These are phyloP conservation scores for Podarcis cretensis DNA, from an alignment of 2,113 vertebrate genomes.

Conservation along the genomic window DNA sequence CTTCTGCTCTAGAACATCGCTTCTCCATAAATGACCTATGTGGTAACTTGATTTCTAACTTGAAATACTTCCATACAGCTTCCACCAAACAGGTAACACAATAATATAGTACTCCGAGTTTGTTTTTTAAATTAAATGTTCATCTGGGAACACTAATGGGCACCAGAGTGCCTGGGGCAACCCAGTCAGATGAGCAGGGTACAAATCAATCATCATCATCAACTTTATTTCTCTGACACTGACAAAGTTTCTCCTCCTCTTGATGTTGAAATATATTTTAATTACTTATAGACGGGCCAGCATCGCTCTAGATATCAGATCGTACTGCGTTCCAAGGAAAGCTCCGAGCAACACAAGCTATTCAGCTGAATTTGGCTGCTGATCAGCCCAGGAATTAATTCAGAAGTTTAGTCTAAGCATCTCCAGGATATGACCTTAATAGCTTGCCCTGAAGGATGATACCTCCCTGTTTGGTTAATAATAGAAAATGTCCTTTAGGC, in stretches of 20 bases:
- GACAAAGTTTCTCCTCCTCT: background rate
- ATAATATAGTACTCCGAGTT: background rate
- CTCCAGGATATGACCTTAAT: background rate
- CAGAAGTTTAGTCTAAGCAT: background rate
- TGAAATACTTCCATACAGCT: background rate
- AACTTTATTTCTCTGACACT: background rate
- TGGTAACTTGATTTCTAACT: background rate
- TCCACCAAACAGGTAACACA: background rate
- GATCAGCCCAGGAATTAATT: background rate
- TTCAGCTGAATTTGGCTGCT: background rate
- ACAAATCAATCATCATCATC: background rate
- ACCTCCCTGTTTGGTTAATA: constrained; percentile 1
- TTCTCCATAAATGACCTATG: background rate
- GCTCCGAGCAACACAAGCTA: fast-evolving
- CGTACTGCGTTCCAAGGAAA: background rate
- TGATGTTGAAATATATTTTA: background rate
- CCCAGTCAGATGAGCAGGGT: too few species aligned
- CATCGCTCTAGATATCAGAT: background rate
- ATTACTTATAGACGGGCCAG: background rate
- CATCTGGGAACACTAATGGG: background rate
- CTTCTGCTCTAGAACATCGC: background rate
- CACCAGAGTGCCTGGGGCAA: too few species aligned
- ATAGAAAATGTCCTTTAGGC: constrained; percentile 31
- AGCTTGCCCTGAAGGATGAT: background rate
- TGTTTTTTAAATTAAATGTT: background rate